Evolutionary conservation across 2,888 invertebrate genomes (phyloP).

Genomic region (Norana najaformis): DNA sequence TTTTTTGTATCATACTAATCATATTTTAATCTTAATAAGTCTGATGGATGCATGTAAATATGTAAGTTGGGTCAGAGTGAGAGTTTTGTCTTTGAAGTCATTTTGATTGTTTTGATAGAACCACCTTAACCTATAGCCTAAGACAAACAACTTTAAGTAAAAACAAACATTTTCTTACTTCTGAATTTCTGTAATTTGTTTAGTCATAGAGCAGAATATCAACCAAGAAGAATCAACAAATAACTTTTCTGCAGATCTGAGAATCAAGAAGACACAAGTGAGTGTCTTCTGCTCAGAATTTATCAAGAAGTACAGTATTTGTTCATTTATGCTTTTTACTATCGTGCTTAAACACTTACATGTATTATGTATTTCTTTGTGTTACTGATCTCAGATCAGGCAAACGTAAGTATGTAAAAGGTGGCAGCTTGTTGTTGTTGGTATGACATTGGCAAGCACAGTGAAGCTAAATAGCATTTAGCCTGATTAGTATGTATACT

Average conservation of each 20-base stretch:
- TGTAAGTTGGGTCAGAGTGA: too few species aligned
- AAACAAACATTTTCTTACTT: background rate
- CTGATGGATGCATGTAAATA: too few species aligned
- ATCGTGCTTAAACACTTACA: too few species aligned
- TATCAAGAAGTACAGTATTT: too few species aligned
- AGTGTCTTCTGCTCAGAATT: background rate
- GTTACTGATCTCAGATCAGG: background rate
- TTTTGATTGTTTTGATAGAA: background rate
- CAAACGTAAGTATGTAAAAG: background rate
- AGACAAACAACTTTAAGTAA: background rate
- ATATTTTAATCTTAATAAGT: too few species aligned
- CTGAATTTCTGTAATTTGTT: background rate
- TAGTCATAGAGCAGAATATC: constrained; percentile 98
- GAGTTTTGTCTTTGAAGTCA: too few species aligned
- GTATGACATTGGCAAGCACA: too few species aligned
- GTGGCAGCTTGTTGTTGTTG: background rate
- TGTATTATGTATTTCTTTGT: background rate
- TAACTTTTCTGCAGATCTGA: constrained; percentile 95
- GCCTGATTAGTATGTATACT: too few species aligned
- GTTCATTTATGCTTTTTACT: too few species aligned
- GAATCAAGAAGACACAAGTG: constrained; percentile 91
- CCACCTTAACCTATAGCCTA: background rate
- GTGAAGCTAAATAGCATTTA: too few species aligned
- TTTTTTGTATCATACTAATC: background rate
- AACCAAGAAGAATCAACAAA: constrained; percentile 98